These are phyloP conservation scores for Hololepta plana DNA, from an alignment of 2,888 invertebrate species.

Conservation along the genomic window DNA sequence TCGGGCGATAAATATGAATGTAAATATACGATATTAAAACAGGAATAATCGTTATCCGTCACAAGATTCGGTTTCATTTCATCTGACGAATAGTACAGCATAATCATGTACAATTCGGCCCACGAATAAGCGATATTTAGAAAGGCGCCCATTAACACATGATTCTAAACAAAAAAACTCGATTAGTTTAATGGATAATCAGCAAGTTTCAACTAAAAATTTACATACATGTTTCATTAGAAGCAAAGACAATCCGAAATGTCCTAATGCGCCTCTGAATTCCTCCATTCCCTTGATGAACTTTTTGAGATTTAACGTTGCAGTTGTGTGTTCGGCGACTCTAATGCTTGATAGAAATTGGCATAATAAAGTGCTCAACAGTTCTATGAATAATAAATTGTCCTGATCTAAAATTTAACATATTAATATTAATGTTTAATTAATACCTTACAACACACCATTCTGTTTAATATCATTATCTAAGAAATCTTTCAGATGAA, in stretches of 20 bases:
- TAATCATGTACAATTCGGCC: conserved; percentile 21
- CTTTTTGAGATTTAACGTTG: conserved; percentile 17
- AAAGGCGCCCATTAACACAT: conserved; percentile 20
- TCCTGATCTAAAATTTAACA: conserved; percentile 13
- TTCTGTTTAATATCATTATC: too few relatives aligned
- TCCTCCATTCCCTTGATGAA: conserved; percentile 18
- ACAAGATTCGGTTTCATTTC: conserved; percentile 8
- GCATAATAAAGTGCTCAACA: conserved; percentile 17
- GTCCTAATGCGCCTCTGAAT: conserved; percentile 15
- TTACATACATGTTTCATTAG: conserved; percentile 25
- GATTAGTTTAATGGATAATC: too few relatives aligned
- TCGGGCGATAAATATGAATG: conserved; percentile 22
- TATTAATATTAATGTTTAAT: too few relatives aligned
- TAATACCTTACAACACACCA: too few relatives aligned
- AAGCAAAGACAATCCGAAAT: conserved; percentile 19
- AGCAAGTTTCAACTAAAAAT: too few relatives aligned
- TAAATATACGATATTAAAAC: conserved; percentile 20
- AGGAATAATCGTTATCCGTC: conserved; percentile 15
- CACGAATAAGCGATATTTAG: conserved; percentile 21
- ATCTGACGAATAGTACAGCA: conserved; percentile 18
- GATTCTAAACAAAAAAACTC: too few relatives aligned
- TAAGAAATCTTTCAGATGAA: conserved; percentile 16
- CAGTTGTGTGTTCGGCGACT: conserved; percentile 20
- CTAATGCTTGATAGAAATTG: conserved; percentile 18
- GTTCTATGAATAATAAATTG: conserved; percentile 17